These are phyloP conservation scores for Heptranchias perlo DNA, from an alignment of 2,113 vertebrate genomes.

Conservation along the genomic window DNA sequence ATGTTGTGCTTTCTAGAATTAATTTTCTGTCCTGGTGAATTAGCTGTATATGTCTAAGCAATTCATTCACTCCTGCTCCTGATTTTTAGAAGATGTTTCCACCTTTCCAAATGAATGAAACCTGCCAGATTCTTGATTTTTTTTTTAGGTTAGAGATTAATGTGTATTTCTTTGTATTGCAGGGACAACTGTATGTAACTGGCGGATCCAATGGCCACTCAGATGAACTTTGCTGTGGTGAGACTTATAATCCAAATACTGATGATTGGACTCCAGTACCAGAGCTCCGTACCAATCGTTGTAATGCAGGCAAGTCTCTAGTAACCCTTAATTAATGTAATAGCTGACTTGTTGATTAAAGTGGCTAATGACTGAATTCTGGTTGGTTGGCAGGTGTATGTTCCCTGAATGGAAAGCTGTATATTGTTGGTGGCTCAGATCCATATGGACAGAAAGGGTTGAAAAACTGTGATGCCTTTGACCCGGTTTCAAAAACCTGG, in stretches of 20 bases:
- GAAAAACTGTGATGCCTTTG: slow-evolving; percentile 95
- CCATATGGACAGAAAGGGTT: slow-evolving; percentile 95
- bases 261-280: slow-evolving; percentile 89
- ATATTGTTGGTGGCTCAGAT: slow-evolving; percentile 91
- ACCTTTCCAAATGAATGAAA: background rate
- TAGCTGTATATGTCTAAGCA: background rate
- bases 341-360: background rate
- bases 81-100: background rate
- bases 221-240: slow-evolving; percentile 90
- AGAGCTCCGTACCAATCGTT: slow-evolving; percentile 90
- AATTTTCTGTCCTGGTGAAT: background rate
- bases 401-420: slow-evolving; percentile 83
- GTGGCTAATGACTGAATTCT: background rate
- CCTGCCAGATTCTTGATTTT: background rate
- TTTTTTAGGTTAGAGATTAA: background rate
- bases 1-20: background rate
- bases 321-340: background rate
- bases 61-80: background rate
- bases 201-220: slow-evolving; percentile 96
- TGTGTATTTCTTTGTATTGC: background rate
- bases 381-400: slow-evolving; percentile 71
- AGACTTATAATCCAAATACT: slow-evolving; percentile 79
- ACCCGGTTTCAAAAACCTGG: slow-evolving; percentile 86
- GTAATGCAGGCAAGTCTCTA: slow-evolving; percentile 79
- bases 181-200: slow-evolving; percentile 93